A percentile compares a stretch with the other conserved stretches of the same genome.
These are phyloP conservation scores for Cryptoprocta ferox DNA, from an alignment of 2,797 vertebrate species.

Conservation along the genomic window DNA sequence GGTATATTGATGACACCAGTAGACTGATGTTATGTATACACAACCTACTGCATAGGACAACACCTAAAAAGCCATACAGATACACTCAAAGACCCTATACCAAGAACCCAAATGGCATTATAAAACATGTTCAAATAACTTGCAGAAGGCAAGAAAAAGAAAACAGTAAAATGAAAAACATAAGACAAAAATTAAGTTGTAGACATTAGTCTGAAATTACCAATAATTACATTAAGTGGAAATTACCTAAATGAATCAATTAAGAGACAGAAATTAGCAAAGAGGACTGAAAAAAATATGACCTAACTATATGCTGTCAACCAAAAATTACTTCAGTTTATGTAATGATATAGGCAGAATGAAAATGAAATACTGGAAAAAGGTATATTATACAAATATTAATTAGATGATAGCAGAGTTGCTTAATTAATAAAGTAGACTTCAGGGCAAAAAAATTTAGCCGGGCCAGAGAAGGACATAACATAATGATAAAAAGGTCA, in stretches of 20 bases:
- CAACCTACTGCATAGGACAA: background rate
- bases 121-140: background rate
- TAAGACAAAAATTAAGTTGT: background rate
- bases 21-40: background rate
- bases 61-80: background rate
- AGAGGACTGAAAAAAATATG: background rate
- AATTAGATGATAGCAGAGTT: background rate
- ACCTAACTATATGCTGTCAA: background rate
- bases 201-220: background rate
- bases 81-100: background rate
- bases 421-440: background rate
- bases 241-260: background rate
- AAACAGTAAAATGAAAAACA: background rate
- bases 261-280: background rate
- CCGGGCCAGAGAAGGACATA: background rate
- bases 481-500: background rate
- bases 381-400: background rate
- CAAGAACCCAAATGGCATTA: background rate
- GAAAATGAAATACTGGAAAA: background rate
- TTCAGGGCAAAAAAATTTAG: background rate
- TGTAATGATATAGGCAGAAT: background rate
- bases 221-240: background rate
- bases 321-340: background rate
- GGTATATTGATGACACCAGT: background rate
- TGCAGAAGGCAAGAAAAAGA: background rate